Evolutionary conservation across 2,113 vertebrate genomes (phyloP), one percentile per base, ranked within the genome.

Genomic region (Melierax canorus): DNA sequence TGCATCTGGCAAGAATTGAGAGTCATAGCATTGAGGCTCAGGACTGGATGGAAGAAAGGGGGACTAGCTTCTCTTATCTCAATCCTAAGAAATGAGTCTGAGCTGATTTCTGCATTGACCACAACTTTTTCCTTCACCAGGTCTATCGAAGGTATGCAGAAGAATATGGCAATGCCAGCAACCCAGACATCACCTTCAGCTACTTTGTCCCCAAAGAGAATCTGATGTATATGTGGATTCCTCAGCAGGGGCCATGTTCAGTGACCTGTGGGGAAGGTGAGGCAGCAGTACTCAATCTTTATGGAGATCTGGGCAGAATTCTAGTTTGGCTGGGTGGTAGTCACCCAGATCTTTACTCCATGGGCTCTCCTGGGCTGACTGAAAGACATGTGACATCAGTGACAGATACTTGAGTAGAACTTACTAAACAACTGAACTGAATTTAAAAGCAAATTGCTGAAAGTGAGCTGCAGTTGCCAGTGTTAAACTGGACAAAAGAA

Each of bases 191-290:
- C 92, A 98, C 97, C 87, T 99, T 99, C 97, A 98, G 98, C 91
- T 99, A 99, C 85, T 99, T 99, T 79, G 82, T 98, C 15, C 98
- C 98, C 7, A 95, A 39, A 45, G 93, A 85, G 50, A 96, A 50
- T 62, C 90, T 80, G 51, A 92, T 73, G 1, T 97, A 98, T 21
- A 55, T 9, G 26, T 99, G 99, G 99, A 46, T 94, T 6, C 80
- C 97, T 22, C 67, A 97, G 59, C 88, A 78, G 15, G 96, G 98
- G 7, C 89, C 98, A 0, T 99, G 99, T 93, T 99, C 99, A 2
- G 99, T 98, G 91, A 98, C 98, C 92, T 99, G 99, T 96, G 99
- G 99, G 89, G 97, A 98, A 98, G 99, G 99, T 99, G 96, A 97
- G 97, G 75, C 93, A 64, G 69, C 43, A 66, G 30, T 19, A 41